Base-by-base conservation (phyloP, 2,888 invertebrate species). In the Apoderus coryli region DNA sequence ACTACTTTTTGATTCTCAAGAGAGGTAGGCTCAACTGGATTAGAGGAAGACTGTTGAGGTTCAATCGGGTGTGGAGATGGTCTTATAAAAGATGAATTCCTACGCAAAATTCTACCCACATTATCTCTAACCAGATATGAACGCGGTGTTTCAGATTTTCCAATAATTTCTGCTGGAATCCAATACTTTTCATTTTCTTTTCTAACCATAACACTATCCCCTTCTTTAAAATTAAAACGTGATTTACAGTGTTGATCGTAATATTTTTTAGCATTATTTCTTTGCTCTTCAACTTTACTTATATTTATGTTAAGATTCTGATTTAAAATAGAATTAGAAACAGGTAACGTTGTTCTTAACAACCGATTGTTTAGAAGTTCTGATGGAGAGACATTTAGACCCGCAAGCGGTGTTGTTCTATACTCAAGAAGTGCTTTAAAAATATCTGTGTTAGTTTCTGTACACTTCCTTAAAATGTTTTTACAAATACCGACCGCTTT, bases 401-500 rank as follows among this genome's bases (percentile, higher is more conserved):
- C 35, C 7, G 26, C 27, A 6, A 39, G 14, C 3, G 39, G 39
- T 3, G 32, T 36, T 9, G 22, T 32, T 14, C 34, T 26, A 16
- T 36, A 36, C 28, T 39, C 34, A 22, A 37, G 22, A 3, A 39
- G 11, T 16, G 30, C 33, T 29, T 22, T 22, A 22, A 29, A 26
- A 35, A 35, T 26, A 23, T 37, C 35, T 14, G 34, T 26, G 13
- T 32, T 28, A 9, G 13, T 24, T 10, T 30, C 33, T 23, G 22
- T 14, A 15, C 29, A 37, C 27, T 38, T 33, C 16, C 29, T 33
- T 26, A 32, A 16, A 4, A 38, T 31, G 10, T 11, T 27, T 33
- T 44, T 44, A 16, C 33, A 33, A 22, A 39, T 43, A 3, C 35
- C 35, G 6, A 43, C 39, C 10, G 36, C 35, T 29, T 34, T 39